Conservation (phyloP, 2,797 vertebrate species). For the Clarias laeviceps region DNA sequence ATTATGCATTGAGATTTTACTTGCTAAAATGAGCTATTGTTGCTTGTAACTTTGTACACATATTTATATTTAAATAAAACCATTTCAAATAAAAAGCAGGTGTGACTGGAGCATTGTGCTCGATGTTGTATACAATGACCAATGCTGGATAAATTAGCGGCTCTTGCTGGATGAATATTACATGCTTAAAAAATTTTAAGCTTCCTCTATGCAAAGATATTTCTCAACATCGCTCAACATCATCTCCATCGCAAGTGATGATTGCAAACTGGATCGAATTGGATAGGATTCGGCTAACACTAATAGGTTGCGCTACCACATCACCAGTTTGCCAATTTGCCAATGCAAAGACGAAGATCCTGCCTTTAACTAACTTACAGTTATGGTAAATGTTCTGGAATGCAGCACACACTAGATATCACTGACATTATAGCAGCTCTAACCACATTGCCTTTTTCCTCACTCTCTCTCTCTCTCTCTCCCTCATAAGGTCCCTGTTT, state of each 20-base stretch:
- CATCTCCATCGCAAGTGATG: too few relatives aligned
- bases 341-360: background rate
- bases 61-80: conserved; percentile 89
- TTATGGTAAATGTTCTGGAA: background rate
- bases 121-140: background rate
- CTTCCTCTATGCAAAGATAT: too few relatives aligned
- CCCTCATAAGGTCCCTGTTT: background rate
- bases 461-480: too few relatives aligned
- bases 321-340: background rate
- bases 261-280: too few relatives aligned
- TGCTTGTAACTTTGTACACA: conserved; percentile 89
- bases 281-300: too few relatives aligned
- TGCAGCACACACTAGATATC: background rate
- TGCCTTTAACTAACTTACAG: background rate
- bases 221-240: too few relatives aligned
- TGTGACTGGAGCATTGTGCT: background rate
- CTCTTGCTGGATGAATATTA: background rate
- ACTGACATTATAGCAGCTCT: background rate
- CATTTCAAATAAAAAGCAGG: conserved; percentile 77
- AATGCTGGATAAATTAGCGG: background rate
- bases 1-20: conserved; percentile 80
- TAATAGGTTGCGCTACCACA: too few relatives aligned
- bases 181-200: background rate
- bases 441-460: too few relatives aligned
- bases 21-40: conserved; percentile 81